Evolutionary conservation across 2,888 invertebrate species (phyloP).

Genomic region (Perizoma flavofasciatum): DNA sequence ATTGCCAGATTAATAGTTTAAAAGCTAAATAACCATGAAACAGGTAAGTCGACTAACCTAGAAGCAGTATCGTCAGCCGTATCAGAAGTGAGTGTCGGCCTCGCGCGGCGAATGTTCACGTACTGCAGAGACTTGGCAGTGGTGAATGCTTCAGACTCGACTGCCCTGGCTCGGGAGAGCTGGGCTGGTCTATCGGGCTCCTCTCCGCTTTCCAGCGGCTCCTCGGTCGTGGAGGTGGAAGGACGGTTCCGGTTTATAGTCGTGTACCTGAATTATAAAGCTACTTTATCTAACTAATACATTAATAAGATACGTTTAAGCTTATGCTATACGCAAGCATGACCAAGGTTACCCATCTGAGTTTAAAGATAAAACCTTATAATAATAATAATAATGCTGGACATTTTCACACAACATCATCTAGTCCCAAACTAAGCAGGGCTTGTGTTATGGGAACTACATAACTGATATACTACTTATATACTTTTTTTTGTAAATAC

Average conservation of each 20-base stretch:
- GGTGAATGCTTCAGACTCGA: slow-evolving; percentile 53
- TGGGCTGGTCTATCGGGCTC: slow-evolving; percentile 54
- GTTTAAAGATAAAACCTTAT: too few relatives aligned
- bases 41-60: slow-evolving; percentile 47
- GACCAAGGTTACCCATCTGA: neutral
- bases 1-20: too few relatives aligned
- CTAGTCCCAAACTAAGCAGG: too few relatives aligned
- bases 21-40: too few relatives aligned
- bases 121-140: slow-evolving; percentile 84
- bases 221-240: slow-evolving; percentile 62
- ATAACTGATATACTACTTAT: too few relatives aligned
- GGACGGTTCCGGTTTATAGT: slow-evolving; percentile 86
- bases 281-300: neutral
- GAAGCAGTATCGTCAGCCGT: slow-evolving; percentile 70
- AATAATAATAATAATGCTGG: too few relatives aligned
- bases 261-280: slow-evolving; percentile 71
- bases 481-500: too few relatives aligned
- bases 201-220: slow-evolving; percentile 54
- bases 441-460: too few relatives aligned
- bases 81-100: slow-evolving; percentile 75
- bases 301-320: neutral
- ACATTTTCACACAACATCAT: too few relatives aligned
- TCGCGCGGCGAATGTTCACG: slow-evolving; percentile 87
- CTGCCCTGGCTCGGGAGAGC: slow-evolving; percentile 48
- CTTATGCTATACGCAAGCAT: neutral